Evolutionary conservation across 2,888 invertebrate species (phyloP).

Genomic region (Acanthosepion pharaonis): DNA sequence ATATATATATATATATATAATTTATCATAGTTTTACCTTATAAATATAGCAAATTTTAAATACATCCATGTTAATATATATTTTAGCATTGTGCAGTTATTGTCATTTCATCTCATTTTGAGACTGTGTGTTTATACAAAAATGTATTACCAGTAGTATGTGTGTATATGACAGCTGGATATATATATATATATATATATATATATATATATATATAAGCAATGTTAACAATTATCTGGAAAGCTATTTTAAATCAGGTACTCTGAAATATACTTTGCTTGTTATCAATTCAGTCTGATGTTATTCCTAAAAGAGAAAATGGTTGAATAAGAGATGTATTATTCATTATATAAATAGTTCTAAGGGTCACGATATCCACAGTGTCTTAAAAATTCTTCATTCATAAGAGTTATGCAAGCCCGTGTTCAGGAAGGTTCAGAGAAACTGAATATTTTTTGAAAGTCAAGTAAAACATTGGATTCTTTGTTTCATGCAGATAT

Average conservation of each 20-base stretch:
- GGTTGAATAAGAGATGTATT: not conserved
- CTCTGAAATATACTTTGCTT: not conserved
- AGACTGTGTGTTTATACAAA: too few relatives aligned
- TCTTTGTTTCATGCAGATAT: conserved; percentile 33
- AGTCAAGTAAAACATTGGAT: not conserved
- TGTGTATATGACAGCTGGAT: too few relatives aligned
- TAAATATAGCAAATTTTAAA: too few relatives aligned
- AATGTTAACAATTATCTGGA: not conserved
- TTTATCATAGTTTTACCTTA: too few relatives aligned
- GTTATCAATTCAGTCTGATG: not conserved
- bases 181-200: not conserved
- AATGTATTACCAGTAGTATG: too few relatives aligned
- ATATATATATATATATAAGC: not conserved
- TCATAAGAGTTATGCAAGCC: not conserved
- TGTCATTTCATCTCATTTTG: too few relatives aligned
- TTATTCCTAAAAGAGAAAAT: not conserved
- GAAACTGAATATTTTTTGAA: too few relatives aligned
- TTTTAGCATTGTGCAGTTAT: too few relatives aligned
- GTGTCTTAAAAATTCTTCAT: not conserved
- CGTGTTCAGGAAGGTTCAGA: not conserved
- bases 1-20: too few relatives aligned
- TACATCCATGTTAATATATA: too few relatives aligned
- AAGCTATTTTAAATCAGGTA: not conserved
- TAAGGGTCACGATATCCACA: not conserved
- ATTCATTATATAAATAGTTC: not conserved